These are phyloP conservation scores for Tamandua tetradactyla DNA, from an alignment of 2,797 vertebrate species.

Conservation along the genomic window DNA sequence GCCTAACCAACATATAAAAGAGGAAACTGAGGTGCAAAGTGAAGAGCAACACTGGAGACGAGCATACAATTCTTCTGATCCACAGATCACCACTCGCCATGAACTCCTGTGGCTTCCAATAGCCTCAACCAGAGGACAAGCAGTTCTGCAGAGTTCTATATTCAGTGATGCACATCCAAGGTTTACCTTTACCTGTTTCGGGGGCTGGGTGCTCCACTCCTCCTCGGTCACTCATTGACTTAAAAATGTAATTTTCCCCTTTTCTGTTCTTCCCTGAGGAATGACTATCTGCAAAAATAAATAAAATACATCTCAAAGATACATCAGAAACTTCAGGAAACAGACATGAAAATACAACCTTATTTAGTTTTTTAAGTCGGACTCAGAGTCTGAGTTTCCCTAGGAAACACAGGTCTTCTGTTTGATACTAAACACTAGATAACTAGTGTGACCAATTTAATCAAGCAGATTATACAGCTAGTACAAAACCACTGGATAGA, in stretches of 20 bases:
- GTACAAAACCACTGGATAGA: not conserved
- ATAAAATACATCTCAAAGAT: not conserved
- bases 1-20: not conserved
- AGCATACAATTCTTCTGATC: not conserved
- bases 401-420: not conserved
- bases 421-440: not conserved
- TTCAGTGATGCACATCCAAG: not conserved
- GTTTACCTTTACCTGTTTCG: constrained; percentile 90
- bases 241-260: constrained; percentile 79
- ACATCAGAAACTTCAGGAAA: constrained; percentile 12
- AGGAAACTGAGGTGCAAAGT: not conserved
- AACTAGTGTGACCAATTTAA: not conserved
- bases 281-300: constrained; percentile 81
- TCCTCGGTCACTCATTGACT: constrained; percentile 85
- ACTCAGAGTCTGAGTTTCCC: constrained; percentile 6
- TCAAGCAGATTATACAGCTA: not conserved
- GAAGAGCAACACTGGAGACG: not conserved
- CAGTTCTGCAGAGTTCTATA: not conserved
- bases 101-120: not conserved
- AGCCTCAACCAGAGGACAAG: accelerated
- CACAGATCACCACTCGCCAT: accelerated
- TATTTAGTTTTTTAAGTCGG: not conserved
- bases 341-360: not conserved
- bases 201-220: constrained; percentile 89
- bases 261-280: constrained; percentile 86